phyloP scores from a whole-genome alignment of 2,797 vertebrate species.

The Apogon talboti region DNA sequence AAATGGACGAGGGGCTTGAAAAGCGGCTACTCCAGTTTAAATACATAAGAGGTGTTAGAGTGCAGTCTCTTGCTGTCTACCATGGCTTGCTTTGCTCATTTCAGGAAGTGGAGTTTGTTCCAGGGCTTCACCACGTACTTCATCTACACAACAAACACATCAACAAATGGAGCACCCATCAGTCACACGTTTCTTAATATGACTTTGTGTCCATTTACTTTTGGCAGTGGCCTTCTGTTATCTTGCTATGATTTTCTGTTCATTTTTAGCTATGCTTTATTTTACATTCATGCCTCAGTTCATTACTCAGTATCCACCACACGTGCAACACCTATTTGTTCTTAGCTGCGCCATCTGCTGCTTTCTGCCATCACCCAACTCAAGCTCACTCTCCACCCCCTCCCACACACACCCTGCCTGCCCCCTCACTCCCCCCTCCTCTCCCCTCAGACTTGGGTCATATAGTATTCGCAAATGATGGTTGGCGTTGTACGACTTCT shows the following conservation, averaged over 20 bases:
- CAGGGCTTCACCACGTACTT: constrained; percentile 42
- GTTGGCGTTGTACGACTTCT: constrained; percentile 23
- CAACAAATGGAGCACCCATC: constrained; percentile 16
- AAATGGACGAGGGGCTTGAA: constrained; percentile 13
- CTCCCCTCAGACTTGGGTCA: constrained; percentile 73
- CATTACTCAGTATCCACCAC: constrained; percentile 44
- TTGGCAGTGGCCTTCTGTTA: constrained; percentile 19
- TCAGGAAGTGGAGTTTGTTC: constrained; percentile 44
- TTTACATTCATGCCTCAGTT: constrained; percentile 32
- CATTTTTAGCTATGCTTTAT: constrained; percentile 2
- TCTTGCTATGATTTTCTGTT: constrained; percentile 9
- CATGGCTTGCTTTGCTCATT: constrained; percentile 70
- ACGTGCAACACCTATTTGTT: constrained; percentile 59
- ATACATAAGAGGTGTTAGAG: constrained; percentile 27
- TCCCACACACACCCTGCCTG: constrained; percentile 66
- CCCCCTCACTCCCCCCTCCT: constrained; percentile 49
- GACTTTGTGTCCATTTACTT: constrained; percentile 16
- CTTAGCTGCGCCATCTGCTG: constrained; percentile 76
- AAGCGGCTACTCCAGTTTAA: constrained; percentile 5
- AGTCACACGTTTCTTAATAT: constrained; percentile 5
- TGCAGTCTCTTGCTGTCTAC: constrained; percentile 49
- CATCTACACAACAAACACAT: constrained; percentile 29
- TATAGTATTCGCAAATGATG: constrained; percentile 71
- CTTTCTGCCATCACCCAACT: constrained; percentile 75
- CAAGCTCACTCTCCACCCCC: constrained; percentile 59